phyloP scores from a whole-genome alignment of 2,888 invertebrate genomes.

The Pecten maximus region DNA sequence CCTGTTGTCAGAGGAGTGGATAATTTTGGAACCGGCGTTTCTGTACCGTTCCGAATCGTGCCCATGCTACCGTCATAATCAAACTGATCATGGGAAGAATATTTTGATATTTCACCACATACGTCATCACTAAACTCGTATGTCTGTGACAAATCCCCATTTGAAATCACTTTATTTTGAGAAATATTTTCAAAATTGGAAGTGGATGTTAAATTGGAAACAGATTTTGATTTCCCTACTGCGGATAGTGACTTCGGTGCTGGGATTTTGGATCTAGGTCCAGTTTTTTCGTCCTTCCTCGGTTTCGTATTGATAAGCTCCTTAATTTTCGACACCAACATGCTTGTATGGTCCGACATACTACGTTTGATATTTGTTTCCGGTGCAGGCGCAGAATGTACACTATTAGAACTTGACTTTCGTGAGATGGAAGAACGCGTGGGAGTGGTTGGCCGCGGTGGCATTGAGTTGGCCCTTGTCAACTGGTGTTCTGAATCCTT shows the following conservation, averaged over 20 bases:
- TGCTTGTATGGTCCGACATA: slow-evolving; percentile 51
- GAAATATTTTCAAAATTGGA: neutral
- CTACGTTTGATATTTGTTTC: slow-evolving; percentile 13
- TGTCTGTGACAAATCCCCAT: slow-evolving; percentile 24
- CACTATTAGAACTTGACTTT: slow-evolving; percentile 43
- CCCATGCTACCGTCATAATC: slow-evolving; percentile 55
- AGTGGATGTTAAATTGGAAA: slow-evolving; percentile 59
- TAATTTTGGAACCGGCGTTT: slow-evolving; percentile 72
- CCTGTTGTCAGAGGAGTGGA: slow-evolving; percentile 77
- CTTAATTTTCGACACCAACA: slow-evolving; percentile 71
- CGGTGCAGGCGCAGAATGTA: neutral
- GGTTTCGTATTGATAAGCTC: slow-evolving; percentile 74
- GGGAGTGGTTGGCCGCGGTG: slow-evolving; percentile 59
- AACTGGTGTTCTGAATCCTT: slow-evolving; percentile 47
- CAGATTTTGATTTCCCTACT: slow-evolving; percentile 67
- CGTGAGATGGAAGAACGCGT: slow-evolving; percentile 50
- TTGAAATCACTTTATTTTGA: neutral
- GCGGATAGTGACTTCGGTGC: slow-evolving; percentile 67
- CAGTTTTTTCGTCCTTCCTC: slow-evolving; percentile 66
- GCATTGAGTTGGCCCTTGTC: slow-evolving; percentile 57
- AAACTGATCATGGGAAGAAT: slow-evolving; percentile 38
- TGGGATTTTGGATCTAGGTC: slow-evolving; percentile 69
- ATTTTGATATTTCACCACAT: slow-evolving; percentile 57
- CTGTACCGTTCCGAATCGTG: slow-evolving; percentile 58
- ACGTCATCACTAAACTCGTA: slow-evolving; percentile 44